These are phyloP conservation scores for Bugulina stolonifera DNA, from an alignment of 2,888 invertebrate genomes.

Conservation along the genomic window DNA sequence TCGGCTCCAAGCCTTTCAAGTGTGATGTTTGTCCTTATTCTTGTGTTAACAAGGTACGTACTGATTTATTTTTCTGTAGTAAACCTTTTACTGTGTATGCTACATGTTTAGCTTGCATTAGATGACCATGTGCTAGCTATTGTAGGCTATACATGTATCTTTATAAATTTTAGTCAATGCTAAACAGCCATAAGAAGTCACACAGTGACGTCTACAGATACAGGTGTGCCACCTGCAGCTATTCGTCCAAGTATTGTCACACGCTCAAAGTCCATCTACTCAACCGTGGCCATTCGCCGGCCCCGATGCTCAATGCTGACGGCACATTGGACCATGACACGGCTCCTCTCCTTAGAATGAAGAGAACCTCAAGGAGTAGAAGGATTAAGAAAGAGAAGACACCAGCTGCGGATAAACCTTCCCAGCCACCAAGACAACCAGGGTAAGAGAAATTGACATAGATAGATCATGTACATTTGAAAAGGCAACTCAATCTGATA, in stretches of 20 bases:
- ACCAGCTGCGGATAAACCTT: background rate
- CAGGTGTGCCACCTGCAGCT: constrained; percentile 84
- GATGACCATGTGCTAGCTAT: constrained; percentile 29
- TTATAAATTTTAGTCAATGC: constrained; percentile 67
- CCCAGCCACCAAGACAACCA: too few species aligned
- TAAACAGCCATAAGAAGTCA: constrained; percentile 94
- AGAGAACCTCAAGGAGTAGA: background rate
- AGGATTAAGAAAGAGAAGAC: background rate
- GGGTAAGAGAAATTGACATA: too few species aligned
- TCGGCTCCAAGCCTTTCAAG: constrained; percentile 89
- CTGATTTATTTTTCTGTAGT: too few species aligned
- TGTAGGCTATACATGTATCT: constrained; percentile 78
- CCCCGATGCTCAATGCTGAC: constrained; percentile 64
- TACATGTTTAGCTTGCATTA: background rate
- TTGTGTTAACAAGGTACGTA: constrained; percentile 48
- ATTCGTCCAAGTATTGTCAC: constrained; percentile 96
- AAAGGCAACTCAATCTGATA: too few species aligned
- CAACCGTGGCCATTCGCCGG: constrained; percentile 84
- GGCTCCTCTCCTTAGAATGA: background rate
- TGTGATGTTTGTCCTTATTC: constrained; percentile 71
- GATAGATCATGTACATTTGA: too few species aligned
- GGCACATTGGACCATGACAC: constrained; percentile 34
- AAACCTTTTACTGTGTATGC: background rate
- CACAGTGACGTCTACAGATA: constrained; percentile 82
- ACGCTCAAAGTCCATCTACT: constrained; percentile 88